Base-by-base conservation (phyloP, 2,113 vertebrate genomes). In the Oriolus oriolus region DNA sequence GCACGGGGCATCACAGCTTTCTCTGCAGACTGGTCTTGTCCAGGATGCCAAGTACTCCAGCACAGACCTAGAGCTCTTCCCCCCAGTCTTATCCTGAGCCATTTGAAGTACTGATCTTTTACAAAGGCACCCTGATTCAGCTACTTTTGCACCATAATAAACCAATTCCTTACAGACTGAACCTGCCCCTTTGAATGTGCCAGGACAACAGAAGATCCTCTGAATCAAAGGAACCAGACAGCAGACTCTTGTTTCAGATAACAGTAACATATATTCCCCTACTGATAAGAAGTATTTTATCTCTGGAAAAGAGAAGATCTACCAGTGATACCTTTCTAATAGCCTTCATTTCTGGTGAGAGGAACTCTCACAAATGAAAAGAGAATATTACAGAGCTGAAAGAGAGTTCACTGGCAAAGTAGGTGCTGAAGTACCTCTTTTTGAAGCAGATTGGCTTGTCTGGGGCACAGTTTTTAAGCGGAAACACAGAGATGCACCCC, bases 351-450 rank as follows among this genome's bases (percentile, higher is more conserved):
- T 89, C 86, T 85, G 94, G 71, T 83, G 80, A 86, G 69, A 96
- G 65, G 66, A 97, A 89, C 95, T 95, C 94, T 80, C 59, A 80
- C 61, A 84, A 86, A 77, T 33, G 64, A 70, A 89, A 96, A 97
- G 74, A 74, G 33, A 95, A 91, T 90, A 87, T 90, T 89, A 70
- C 42, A 81, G 59, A 95, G 56, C 87, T 96, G 77, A 85, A 86
- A 82, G 78, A 91, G 56, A 92, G n/a, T 66, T 78, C 77, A 57
- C 59, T 85, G 70, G 71, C 74, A 93, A 87, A 75, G 39, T 3
- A 63, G 54, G 23, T 31, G 24, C 75, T 59, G 30, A 68, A 87
- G 26, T 33, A 79, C 6, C 28, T 84, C 47, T 76, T 84, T 90
- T 61, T 76, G 63, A 83, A 66, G 64, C 23, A 95, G 42, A 42